Conservation (phyloP, 2,113 vertebrate species). For the Neotoma lepida region DNA sequence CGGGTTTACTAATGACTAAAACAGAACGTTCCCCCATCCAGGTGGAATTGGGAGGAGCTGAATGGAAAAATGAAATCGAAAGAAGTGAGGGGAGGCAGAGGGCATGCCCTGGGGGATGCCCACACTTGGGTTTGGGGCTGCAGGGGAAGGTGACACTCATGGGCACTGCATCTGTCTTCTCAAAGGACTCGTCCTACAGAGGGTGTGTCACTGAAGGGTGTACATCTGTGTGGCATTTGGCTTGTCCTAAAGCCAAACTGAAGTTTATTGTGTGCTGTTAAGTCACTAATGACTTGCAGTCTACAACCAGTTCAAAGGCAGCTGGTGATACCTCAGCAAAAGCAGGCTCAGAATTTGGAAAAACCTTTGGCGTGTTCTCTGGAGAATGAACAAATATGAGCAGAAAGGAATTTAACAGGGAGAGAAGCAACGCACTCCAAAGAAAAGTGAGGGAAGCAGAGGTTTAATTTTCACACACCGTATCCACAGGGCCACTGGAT, state of each 20-base stretch:
- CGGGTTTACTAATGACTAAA: background rate
- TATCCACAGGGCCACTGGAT: background rate
- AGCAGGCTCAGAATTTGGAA: constrained; percentile 44
- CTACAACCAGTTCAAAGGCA: constrained; percentile 28
- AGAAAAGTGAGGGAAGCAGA: background rate
- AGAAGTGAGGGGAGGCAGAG: constrained; percentile 8
- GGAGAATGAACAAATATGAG: constrained; percentile 27
- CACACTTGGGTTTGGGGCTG: background rate
- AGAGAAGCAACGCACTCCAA: constrained; percentile 33
- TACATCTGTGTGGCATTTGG: constrained; percentile 22
- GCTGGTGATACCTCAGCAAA: constrained; percentile 13
- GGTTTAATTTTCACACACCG: background rate
- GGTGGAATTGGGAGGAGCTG: background rate
- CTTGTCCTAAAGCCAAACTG: constrained; percentile 46
- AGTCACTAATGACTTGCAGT: constrained; percentile 35
- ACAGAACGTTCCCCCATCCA: background rate
- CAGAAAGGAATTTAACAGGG: constrained; percentile 19
- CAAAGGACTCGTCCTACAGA: background rate
- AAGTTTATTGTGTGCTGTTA: constrained; percentile 15
- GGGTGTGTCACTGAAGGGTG: background rate
- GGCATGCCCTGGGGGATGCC: background rate
- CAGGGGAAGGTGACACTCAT: background rate
- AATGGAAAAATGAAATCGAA: constrained; percentile 25
- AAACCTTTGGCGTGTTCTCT: constrained; percentile 17
- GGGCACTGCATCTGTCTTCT: background rate